Conservation (phyloP, 2,888 invertebrate species). For the Athalia cordata region DNA sequence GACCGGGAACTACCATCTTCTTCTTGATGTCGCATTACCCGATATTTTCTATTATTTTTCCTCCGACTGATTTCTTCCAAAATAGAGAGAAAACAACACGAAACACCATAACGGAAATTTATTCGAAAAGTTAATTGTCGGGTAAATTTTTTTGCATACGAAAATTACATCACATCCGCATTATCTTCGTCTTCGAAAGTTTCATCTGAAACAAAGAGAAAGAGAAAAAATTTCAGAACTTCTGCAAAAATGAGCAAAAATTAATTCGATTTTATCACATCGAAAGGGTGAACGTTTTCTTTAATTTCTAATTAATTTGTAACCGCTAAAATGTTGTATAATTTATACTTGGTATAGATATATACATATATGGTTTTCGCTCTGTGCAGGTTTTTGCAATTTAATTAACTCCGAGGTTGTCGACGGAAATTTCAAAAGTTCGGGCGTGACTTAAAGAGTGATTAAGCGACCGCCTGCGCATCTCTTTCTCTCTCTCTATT, state of each 20-base stretch:
- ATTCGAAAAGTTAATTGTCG: too few relatives aligned
- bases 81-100: neutral
- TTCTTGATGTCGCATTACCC: constrained; percentile 69
- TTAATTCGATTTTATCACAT: too few relatives aligned
- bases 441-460: constrained; percentile 22
- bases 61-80: neutral
- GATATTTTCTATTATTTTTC: constrained; percentile 51
- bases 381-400: neutral
- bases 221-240: too few relatives aligned
- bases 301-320: constrained; percentile 1
- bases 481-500: neutral
- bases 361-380: neutral
- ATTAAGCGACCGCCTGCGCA: constrained; percentile 15
- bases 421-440: constrained; percentile 39
- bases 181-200: too few relatives aligned
- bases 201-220: too few relatives aligned
- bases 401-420: constrained; percentile 31
- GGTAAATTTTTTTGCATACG: too few relatives aligned
- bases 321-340: neutral
- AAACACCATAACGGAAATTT: neutral
- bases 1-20: constrained; percentile 66
- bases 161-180: too few relatives aligned
- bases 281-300: too few relatives aligned
- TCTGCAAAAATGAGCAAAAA: too few relatives aligned
- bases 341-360: neutral